phyloP scores from a whole-genome alignment of 1,140 invertebrate species.

The Phocides pigmalion region DNA sequence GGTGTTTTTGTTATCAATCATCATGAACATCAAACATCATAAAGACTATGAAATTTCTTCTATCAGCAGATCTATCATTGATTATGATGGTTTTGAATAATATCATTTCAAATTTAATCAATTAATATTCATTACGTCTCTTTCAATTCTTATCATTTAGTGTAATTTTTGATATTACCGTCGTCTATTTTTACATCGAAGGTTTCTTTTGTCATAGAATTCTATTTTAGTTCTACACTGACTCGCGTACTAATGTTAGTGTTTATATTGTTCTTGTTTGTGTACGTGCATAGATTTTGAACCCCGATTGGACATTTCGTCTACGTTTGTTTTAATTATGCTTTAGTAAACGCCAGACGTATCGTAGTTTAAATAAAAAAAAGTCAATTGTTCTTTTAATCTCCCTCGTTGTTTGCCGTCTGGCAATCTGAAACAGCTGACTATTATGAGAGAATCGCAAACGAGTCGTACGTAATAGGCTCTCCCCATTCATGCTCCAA shows the following conservation, averaged over 20 bases:
- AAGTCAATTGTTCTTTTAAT: constrained; percentile 17
- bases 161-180: neutral
- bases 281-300: neutral
- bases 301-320: neutral
- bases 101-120: no score
- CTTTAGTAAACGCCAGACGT: neutral
- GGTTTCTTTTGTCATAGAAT: constrained; percentile 6
- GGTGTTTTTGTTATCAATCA: no score
- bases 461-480: constrained; percentile 23
- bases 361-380: constrained; percentile 2
- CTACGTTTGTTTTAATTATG: neutral
- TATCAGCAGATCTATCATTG: no score
- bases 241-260: constrained; percentile 5
- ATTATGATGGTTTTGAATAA: no score
- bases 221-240: constrained; percentile 1
- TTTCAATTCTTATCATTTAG: neutral
- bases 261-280: constrained; percentile 4
- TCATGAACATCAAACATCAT: no score
- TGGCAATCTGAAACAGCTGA: constrained; percentile 18
- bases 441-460: constrained; percentile 16
- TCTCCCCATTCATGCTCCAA: constrained; percentile 5
- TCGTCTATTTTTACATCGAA: constrained; percentile 10
- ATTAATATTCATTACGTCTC: no score
- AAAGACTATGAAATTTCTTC: no score
- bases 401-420: constrained; percentile 20